Evolutionary conservation across 2,888 invertebrate species (phyloP), one percentile per base, ranked within the genome.

Genomic region (Macrophya alboannulata): DNA sequence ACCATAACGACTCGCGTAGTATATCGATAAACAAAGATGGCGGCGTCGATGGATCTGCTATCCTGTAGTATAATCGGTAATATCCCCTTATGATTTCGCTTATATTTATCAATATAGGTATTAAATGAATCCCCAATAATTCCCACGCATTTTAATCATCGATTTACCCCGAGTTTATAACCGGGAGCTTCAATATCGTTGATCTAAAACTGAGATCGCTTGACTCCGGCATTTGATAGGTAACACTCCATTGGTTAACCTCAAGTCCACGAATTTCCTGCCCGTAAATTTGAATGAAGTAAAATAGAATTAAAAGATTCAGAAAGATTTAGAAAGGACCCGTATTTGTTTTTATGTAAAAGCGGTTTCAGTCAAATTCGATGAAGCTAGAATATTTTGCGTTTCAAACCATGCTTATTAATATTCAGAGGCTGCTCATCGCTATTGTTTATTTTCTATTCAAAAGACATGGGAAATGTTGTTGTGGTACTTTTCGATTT

Each of bases 51-150:
- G 51, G 90, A 93, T 88, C 89, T 93, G 88, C 88, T 93, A 85
- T 92, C 92, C 21, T 93, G 93, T 85, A 91, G 91, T 87, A 90
- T 93, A 89, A 92, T 93, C 84, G 93, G 93, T 93, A 90, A 90
- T 77, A 21, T 59, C 43, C 4, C 4, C 12, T 40, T 10, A 43
- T 40, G 62, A 21, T 59, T 43, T 43, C 12, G 12, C 6, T n/a
- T 10, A 10, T 40, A 59, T 40, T n/a, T 15, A 10, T 17, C 25
- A 8, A 77, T 51, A 25, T 77, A 8, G 0, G 4, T 12, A 5
- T 21, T 17, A 31, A 31, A 48, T 9, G 3, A 17, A 40, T 37
- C 21, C 1, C 6, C 9, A 21, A 79, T n/a, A 12, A 12, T 59
- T 21, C 2, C 12, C 21, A 4, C 25, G 21, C 12, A 62, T 15